phyloP scores from a whole-genome alignment of 2,888 invertebrate genomes.

The Notocelia uddmanniana region DNA sequence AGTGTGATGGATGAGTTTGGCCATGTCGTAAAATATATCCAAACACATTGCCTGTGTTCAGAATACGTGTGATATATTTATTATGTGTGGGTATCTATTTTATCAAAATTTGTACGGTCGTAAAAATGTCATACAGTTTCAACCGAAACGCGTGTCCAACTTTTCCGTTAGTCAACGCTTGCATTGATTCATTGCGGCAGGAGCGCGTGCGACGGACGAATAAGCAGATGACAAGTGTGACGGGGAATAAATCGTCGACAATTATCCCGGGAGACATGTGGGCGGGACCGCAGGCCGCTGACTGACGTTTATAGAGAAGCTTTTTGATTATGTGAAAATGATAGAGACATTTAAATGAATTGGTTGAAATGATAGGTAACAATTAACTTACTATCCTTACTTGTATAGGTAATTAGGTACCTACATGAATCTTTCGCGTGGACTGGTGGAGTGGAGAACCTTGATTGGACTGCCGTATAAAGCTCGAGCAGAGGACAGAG shows the following conservation, averaged over 20 bases:
- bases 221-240: slow-evolving; percentile 79
- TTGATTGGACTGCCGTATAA: too few species aligned
- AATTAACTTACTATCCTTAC: too few species aligned
- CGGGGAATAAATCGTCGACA: slow-evolving; percentile 78
- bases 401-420: too few species aligned
- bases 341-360: slow-evolving; percentile 9
- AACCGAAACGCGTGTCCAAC: slow-evolving; percentile 7
- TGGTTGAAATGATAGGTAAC: slow-evolving; percentile 46
- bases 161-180: slow-evolving; percentile 25
- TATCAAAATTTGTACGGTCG: background rate
- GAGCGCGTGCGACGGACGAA: slow-evolving; percentile 59
- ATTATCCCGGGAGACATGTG: slow-evolving; percentile 66
- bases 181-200: slow-evolving; percentile 56
- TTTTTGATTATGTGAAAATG: slow-evolving; percentile 17
- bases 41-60: too few species aligned
- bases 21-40: too few species aligned
- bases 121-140: background rate
- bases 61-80: background rate
- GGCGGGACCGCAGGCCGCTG: slow-evolving; percentile 56
- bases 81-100: background rate
- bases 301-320: slow-evolving; percentile 37
- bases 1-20: too few species aligned
- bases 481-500: too few species aligned
- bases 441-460: too few species aligned
- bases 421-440: too few species aligned